phyloP scores from a whole-genome alignment of 2,797 vertebrate species.

The Australoheros facetus region DNA sequence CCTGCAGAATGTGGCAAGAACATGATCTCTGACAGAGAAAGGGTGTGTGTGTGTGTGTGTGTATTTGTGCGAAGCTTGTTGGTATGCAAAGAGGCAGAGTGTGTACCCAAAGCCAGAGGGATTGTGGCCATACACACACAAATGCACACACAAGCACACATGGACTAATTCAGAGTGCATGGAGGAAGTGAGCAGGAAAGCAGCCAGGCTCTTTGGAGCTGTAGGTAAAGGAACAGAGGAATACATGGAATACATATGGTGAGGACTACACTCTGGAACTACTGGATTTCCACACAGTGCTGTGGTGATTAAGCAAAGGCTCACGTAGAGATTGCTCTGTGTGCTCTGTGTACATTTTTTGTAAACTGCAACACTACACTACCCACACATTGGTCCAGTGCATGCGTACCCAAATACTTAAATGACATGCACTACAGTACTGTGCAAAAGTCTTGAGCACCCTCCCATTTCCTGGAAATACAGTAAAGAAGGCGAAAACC shows the following conservation, averaged over 20 bases:
- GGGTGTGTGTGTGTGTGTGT: slow-evolving; percentile 29
- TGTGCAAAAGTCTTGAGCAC: too few relatives aligned
- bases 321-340: neutral
- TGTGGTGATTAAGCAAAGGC: neutral
- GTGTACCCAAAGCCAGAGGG: slow-evolving; percentile 43
- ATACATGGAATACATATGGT: slow-evolving; percentile 8
- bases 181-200: slow-evolving; percentile 46
- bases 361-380: too few relatives aligned
- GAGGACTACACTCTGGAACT: neutral
- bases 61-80: slow-evolving; percentile 32
- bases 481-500: too few relatives aligned
- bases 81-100: slow-evolving; percentile 53
- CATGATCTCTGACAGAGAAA: slow-evolving; percentile 51
- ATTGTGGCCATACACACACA: slow-evolving; percentile 15
- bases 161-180: slow-evolving; percentile 57
- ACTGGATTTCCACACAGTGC: neutral
- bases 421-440: too few relatives aligned
- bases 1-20: slow-evolving; percentile 43
- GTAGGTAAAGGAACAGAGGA: slow-evolving; percentile 27
- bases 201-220: slow-evolving; percentile 41
- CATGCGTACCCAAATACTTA: too few relatives aligned
- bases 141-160: neutral
- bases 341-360: neutral
- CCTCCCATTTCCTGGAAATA: too few relatives aligned
- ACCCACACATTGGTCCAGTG: too few relatives aligned